Evolutionary conservation across 2,888 invertebrate genomes (phyloP).

Genomic region (Laothoe populi): DNA sequence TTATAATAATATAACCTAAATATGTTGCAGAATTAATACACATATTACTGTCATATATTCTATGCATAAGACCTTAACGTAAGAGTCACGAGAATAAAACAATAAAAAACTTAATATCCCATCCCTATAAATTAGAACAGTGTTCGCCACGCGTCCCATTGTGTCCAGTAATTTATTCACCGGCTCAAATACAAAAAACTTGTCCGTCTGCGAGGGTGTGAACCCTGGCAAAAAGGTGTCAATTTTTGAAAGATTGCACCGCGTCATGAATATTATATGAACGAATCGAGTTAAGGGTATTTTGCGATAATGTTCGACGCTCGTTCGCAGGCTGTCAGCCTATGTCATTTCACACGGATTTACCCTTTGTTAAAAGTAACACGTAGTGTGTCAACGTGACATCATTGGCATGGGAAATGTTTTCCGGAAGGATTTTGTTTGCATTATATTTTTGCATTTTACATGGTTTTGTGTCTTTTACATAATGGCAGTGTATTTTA

Average conservation of each 20-base stretch:
- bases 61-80: neutral
- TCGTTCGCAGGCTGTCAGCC: conserved; percentile 80
- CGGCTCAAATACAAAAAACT: conserved; percentile 77
- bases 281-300: conserved; percentile 83
- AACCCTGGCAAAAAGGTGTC: conserved; percentile 77
- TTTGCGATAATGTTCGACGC: conserved; percentile 81
- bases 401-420: conserved; percentile 27
- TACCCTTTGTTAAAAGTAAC: conserved; percentile 82
- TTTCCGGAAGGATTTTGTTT: conserved; percentile 48
- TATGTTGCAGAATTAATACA: too few relatives aligned
- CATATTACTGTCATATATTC: too few relatives aligned
- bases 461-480: conserved; percentile 32
- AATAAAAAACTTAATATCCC: conserved; percentile 19
- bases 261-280: conserved; percentile 84
- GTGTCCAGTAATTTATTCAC: conserved; percentile 81
- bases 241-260: conserved; percentile 85
- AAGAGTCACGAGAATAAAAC: neutral
- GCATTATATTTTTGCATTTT: conserved; percentile 41
- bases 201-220: conserved; percentile 65
- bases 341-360: conserved; percentile 83
- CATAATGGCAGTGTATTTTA: neutral
- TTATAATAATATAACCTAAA: too few relatives aligned
- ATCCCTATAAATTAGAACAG: conserved; percentile 59
- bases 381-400: conserved; percentile 74
- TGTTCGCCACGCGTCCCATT: conserved; percentile 55